Base-by-base conservation (phyloP, 2,113 vertebrate species). In the Hepsetus odoe region DNA sequence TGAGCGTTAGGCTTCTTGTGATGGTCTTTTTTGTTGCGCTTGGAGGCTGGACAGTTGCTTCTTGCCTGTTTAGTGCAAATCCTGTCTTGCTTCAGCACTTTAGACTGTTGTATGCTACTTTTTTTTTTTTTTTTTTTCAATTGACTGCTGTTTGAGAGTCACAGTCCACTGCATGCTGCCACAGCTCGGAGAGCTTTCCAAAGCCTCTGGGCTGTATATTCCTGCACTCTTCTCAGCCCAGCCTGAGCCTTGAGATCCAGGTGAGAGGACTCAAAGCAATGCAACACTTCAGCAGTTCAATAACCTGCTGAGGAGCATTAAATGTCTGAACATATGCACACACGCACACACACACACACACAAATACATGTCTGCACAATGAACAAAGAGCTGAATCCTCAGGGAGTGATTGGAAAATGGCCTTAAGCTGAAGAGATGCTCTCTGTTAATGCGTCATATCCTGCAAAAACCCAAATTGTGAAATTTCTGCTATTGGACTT, bases 1-100 rank as follows among this genome's bases (percentile, higher is more conserved):
- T 72, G 38, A 80, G 42, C 20, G 24, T 33, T 69, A 53, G 61
- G 56, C 53, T 42, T 77, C 53, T 59, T 18, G 9, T 32, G n/a
- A 35, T 65, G n/a, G 24, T 64, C 24, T 80, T 80, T 67, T 74
- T 74, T 18, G 40, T 79, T 33, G 32, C n/a, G 38, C 20, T 70
- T 64, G n/a, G 68, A 74, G 61, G 66, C 26, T 62, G 67, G 55
- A 77, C 64, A 4, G 11, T 82, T 76, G 49, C 40, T 77, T 77
- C 51, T 44, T 51, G 76, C 74, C 42, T 68, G 64, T 62, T 82
- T 30, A 56, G 28, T 1, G 65, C 72, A 30, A 5, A 69, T 49
- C 53, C 65, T 24, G n/a, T 69, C 30, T 77, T 14, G 28, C 28
- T 56, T 56, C n/a, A 18, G 11, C 32, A 24, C 42, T 59, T 49